These are phyloP conservation scores for Scomber japonicus DNA, from an alignment of 2,113 vertebrate genomes.

Conservation along the genomic window DNA sequence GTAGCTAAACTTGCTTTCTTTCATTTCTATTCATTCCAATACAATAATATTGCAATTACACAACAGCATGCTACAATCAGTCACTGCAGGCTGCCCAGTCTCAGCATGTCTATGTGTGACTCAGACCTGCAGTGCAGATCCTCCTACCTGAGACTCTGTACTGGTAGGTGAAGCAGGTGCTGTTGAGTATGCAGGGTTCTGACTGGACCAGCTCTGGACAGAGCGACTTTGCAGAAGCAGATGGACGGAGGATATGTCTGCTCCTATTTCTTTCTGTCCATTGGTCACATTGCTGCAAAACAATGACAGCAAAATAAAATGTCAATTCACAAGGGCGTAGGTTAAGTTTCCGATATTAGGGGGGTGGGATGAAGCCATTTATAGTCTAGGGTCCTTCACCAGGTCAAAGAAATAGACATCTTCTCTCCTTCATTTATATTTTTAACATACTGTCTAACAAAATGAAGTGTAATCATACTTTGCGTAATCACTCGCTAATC, in stretches of 20 bases:
- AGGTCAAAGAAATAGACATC: not conserved
- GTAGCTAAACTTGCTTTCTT: not conserved
- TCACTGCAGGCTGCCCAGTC: not conserved
- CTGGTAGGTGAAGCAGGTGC: slow-evolving; percentile 93
- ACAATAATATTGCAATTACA: not conserved
- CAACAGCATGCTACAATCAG: not conserved
- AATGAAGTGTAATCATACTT: no score
- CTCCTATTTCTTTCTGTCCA: slow-evolving; percentile 86
- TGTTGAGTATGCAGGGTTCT: slow-evolving; percentile 91
- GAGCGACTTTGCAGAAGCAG: slow-evolving; percentile 69
- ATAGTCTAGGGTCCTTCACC: not conserved
- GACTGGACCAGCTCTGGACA: slow-evolving; percentile 90
- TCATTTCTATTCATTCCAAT: not conserved
- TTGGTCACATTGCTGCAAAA: slow-evolving; percentile 88
- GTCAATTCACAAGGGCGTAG: not conserved
- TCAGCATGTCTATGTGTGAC: not conserved
- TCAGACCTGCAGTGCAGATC: not conserved
- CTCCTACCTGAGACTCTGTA: slow-evolving; percentile 92
- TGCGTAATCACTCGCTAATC: no score
- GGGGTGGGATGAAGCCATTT: not conserved
- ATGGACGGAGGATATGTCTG: slow-evolving; percentile 88
- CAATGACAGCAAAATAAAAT: not conserved
- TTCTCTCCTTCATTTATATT: not conserved
- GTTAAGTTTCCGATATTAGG: not conserved
- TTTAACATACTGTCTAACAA: not conserved